phyloP scores from a whole-genome alignment of 2,113 vertebrate species.

The Tragelaphus buxtoni region DNA sequence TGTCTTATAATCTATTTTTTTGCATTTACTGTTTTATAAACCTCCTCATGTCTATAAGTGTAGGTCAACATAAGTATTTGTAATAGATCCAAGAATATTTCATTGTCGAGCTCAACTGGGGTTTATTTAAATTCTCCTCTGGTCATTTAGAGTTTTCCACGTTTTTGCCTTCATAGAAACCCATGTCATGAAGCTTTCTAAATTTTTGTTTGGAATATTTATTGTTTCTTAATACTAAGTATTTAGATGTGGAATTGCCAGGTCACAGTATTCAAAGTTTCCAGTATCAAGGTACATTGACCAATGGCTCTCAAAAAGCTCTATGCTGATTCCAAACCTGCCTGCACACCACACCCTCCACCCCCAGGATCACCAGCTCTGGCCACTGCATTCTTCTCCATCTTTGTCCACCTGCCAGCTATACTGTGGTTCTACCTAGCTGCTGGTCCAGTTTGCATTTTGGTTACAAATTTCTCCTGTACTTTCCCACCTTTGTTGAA shows the following conservation, averaged over 20 bases:
- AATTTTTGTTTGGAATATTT: not conserved
- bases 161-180: not conserved
- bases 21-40: not conserved
- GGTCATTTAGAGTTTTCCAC: not conserved
- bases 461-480: not conserved
- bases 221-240: not conserved
- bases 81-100: not conserved
- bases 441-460: too few species aligned
- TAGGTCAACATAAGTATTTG: not conserved
- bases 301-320: not conserved
- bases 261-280: not conserved
- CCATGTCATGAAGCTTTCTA: not conserved
- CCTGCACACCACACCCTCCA: too few species aligned
- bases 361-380: rapidly evolving
- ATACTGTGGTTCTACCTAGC: rapidly evolving
- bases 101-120: not conserved
- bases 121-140: not conserved
- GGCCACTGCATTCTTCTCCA: rapidly evolving
- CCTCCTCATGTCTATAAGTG: not conserved
- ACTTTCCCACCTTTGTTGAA: not conserved
- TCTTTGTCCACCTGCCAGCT: too few species aligned
- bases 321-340: not conserved
- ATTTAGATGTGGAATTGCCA: not conserved
- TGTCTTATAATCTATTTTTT: not conserved
- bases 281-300: rapidly evolving